Percentiles rank a stretch among this genome's conserved stretches.
Conservation (phyloP, 2,888 invertebrate genomes). For the Platycheirus albimanus region DNA sequence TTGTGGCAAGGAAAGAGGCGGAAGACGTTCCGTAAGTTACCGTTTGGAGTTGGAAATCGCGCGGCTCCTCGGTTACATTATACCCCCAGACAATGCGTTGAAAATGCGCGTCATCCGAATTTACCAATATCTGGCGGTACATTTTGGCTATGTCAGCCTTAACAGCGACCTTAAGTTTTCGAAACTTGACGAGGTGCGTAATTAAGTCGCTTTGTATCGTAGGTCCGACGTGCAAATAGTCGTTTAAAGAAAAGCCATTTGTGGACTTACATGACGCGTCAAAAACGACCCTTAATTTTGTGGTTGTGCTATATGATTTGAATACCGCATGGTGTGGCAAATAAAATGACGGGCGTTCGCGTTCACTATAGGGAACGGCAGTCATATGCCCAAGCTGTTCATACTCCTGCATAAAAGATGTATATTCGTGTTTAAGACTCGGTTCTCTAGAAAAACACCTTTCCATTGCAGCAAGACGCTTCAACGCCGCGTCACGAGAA, state of each 20-base stretch:
- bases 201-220: slow-evolving; percentile 22
- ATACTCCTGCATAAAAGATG: not conserved
- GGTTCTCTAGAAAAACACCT: not conserved
- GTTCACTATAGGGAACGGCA: not conserved
- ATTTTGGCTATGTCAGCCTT: slow-evolving; percentile 43
- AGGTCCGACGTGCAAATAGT: slow-evolving; percentile 25
- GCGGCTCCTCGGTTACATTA: slow-evolving; percentile 9
- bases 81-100: slow-evolving; percentile 41
- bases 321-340: slow-evolving; percentile 25
- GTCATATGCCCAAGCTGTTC: not conserved
- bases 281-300: slow-evolving; percentile 1
- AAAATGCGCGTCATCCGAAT: slow-evolving; percentile 11
- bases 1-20: not conserved
- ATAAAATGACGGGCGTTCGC: slow-evolving; percentile 3
- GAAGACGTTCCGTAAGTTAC: not conserved
- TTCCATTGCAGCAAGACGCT: not conserved
- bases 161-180: slow-evolving; percentile 18
- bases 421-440: not conserved
- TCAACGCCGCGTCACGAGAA: not conserved
- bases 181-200: slow-evolving; percentile 12
- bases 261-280: slow-evolving; percentile 31
- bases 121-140: slow-evolving; percentile 21
- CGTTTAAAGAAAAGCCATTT: slow-evolving; percentile 25
- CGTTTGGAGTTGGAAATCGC: slow-evolving; percentile 17
- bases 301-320: slow-evolving; percentile 8